Evolutionary conservation across 2,888 invertebrate genomes (phyloP).

Genomic region (Amorpha juglandis): DNA sequence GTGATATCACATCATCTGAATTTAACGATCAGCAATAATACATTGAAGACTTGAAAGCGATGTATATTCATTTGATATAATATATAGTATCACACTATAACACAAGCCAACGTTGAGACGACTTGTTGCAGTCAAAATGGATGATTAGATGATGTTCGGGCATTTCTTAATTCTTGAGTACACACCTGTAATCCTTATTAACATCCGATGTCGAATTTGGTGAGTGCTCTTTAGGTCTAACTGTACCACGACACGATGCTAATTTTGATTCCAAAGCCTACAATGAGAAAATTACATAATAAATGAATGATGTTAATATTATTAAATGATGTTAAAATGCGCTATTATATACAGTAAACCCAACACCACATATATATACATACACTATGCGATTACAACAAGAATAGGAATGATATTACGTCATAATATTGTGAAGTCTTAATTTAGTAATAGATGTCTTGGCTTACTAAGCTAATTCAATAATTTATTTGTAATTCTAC

Average conservation of each 20-base stretch:
- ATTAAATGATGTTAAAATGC: slow-evolving; percentile 64
- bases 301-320: slow-evolving; percentile 80
- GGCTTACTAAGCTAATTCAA: too few species aligned
- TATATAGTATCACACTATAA: slow-evolving; percentile 56
- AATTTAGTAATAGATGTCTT: too few species aligned
- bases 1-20: slow-evolving; percentile 71
- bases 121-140: slow-evolving; percentile 44
- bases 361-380: slow-evolving; percentile 42
- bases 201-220: slow-evolving; percentile 79
- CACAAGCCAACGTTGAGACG: slow-evolving; percentile 44
- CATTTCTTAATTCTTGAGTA: slow-evolving; percentile 78
- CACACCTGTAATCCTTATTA: slow-evolving; percentile 84
- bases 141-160: slow-evolving; percentile 39
- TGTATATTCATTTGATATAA: slow-evolving; percentile 47
- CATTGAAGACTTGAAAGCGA: slow-evolving; percentile 49
- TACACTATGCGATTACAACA: too few species aligned
- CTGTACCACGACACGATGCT: slow-evolving; percentile 86
- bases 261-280: slow-evolving; percentile 89
- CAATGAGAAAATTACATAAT: slow-evolving; percentile 80
- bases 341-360: slow-evolving; percentile 46
- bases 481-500: too few species aligned
- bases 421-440: too few species aligned
- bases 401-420: too few species aligned
- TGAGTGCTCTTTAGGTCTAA: slow-evolving; percentile 83
- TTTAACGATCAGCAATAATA: slow-evolving; percentile 58